phyloP scores from a whole-genome alignment of 1,140 invertebrate species.

The Babylonia areolata region DNA sequence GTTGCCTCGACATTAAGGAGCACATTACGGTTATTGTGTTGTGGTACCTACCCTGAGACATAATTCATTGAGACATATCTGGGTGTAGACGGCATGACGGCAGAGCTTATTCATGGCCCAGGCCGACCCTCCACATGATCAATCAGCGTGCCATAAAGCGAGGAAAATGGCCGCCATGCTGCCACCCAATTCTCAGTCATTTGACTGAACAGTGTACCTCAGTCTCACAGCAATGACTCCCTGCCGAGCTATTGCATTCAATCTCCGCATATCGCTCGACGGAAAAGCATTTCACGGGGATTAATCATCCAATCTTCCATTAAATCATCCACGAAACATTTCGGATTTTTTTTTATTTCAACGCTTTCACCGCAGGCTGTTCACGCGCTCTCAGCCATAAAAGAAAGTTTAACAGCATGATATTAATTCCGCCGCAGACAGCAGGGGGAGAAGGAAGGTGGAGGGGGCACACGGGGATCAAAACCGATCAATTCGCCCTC shows the following conservation, averaged over 20 bases:
- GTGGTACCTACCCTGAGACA: too few relatives aligned
- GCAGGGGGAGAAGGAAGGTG: background rate
- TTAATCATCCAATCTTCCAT: conserved; percentile 3
- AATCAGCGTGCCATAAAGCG: too few relatives aligned
- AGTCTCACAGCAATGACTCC: background rate
- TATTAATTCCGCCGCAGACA: background rate
- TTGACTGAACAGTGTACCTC: background rate
- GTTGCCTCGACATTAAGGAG: too few relatives aligned
- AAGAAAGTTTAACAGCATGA: conserved; percentile 8
- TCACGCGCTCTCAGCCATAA: background rate
- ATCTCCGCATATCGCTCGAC: background rate
- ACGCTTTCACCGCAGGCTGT: background rate
- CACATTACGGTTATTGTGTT: too few relatives aligned
- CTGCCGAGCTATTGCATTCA: background rate
- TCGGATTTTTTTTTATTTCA: background rate
- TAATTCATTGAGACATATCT: too few relatives aligned
- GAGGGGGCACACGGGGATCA: background rate
- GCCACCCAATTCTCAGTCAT: too few relatives aligned
- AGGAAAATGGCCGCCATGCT: too few relatives aligned
- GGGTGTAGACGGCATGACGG: too few relatives aligned
- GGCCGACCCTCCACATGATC: too few relatives aligned
- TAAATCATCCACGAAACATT: background rate
- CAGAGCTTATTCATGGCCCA: too few relatives aligned
- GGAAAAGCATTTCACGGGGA: background rate
- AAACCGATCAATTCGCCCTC: conserved; percentile 12